These are phyloP conservation scores for Helogale parvula DNA, from an alignment of 2,113 vertebrate species.

Conservation along the genomic window DNA sequence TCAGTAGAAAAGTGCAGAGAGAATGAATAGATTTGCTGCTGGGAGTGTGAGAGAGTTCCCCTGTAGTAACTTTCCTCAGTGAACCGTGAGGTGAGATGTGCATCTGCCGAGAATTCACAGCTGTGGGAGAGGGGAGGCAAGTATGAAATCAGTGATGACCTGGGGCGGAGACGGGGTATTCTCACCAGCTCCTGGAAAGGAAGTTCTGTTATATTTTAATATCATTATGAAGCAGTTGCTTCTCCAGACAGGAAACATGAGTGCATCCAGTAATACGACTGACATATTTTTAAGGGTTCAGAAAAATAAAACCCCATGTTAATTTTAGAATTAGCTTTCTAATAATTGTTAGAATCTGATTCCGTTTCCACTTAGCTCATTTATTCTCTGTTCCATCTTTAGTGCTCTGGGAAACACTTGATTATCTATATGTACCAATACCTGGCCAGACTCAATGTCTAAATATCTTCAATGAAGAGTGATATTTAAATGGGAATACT, in stretches of 20 bases:
- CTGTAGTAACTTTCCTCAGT: background rate
- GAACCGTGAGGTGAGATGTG: background rate
- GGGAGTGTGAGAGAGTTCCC: background rate
- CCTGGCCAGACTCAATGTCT: background rate
- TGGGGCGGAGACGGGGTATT: accelerated
- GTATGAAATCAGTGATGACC: background rate
- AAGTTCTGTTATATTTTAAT: background rate
- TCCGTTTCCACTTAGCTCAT: background rate
- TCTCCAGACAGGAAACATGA: background rate
- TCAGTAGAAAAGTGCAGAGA: background rate
- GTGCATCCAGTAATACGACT: background rate
- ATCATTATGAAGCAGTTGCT: background rate
- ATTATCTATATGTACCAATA: background rate
- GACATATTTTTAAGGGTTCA: background rate
- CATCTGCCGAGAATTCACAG: background rate
- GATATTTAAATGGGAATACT: background rate
- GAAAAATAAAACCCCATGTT: background rate
- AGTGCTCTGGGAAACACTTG: background rate
- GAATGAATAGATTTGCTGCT: background rate
- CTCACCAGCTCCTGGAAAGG: background rate
- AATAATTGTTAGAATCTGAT: background rate
- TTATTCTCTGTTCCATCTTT: background rate
- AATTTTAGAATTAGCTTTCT: constrained; percentile 38
- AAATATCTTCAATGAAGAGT: background rate
- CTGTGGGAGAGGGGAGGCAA: background rate